Evolutionary conservation across 2,888 invertebrate species (phyloP), one percentile per base, ranked within the genome.

Genomic region (Drosophila tripunctata): DNA sequence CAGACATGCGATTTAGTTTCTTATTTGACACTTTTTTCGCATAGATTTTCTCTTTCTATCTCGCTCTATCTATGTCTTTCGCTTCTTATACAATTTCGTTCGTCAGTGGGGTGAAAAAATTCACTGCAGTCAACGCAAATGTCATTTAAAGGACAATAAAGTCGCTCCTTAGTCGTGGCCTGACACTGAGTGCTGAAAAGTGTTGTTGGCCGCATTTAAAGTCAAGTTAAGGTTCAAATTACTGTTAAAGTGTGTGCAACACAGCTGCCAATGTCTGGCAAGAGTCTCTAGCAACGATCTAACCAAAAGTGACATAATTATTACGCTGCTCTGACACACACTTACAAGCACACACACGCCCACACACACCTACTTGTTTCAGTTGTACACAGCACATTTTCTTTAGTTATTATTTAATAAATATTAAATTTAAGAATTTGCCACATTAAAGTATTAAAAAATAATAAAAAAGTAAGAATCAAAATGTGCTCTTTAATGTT

Each of bases 101-200:
- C 21, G 22, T 14, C 22, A 14, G 36, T 4, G 31, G 55, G 44
- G 22, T n/a, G n/a, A 40, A 56, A n/a, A 48, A 19, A 14, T 52
- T 38, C 30, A 61, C 48, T 75, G 84, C 82, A 84, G 69, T 72
- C 54, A 52, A 61, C 69, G 74, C 71, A 85, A 87, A 83, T 87
- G 83, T 83, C 83, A 83, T 83, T 87, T 83, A 84, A 70, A 83
- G 83, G 83, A 85, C 83, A 87, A 69, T 83, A 78, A 87, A 68
- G 78, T 67, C 76, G 69, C 19, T 54, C 40, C 71, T 67, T 44
- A 27, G 33, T 36, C 21, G 15, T 48, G 22, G 15, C 35, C 10
- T 22, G 22, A 8, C 19, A 12, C 40, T 7, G 19, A 19, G 30
- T 2, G 27, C 30, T 6, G 15, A 36, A 38, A 52, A 50, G 60